Conservation (phyloP, 92 coral and sea anemone genomes). For the Porites divaricata region DNA sequence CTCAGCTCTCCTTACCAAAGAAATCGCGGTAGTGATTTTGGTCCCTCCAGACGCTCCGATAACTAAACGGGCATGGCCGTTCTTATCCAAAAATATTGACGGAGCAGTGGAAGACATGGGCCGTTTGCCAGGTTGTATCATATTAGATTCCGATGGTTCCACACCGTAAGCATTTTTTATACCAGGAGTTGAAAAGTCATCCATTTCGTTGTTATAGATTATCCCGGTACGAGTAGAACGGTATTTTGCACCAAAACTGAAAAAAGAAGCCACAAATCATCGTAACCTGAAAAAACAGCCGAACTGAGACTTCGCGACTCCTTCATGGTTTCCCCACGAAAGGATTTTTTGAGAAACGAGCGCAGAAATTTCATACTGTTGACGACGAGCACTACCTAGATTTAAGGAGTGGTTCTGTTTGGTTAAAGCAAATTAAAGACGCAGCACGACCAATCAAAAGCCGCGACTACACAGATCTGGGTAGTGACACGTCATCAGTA, state of each 20-base stretch:
- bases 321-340: too few species aligned
- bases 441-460: too few species aligned
- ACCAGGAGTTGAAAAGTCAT: conserved; percentile 97
- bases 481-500: too few species aligned
- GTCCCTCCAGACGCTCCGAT: conserved; percentile 99
- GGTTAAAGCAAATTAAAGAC: too few species aligned
- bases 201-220: conserved; percentile 94
- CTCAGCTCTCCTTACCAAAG: conserved; percentile 76
- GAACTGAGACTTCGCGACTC: too few species aligned
- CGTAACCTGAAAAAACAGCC: too few species aligned
- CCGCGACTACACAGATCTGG: too few species aligned
- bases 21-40: conserved; percentile 88
- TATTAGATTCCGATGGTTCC: conserved; percentile 85
- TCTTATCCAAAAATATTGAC: conserved; percentile 68
- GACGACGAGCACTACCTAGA: too few species aligned
- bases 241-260: conserved; percentile 83
- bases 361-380: too few species aligned
- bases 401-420: too few species aligned
- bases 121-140: conserved; percentile 89
- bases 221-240: conserved; percentile 88
- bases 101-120: conserved; percentile 95
- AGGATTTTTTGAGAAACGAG: too few species aligned
- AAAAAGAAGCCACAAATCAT: background rate
- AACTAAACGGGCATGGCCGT: conserved; percentile 80
- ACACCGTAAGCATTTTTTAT: conserved; percentile 74